Percentiles rank a stretch among this genome's conserved stretches.
These are phyloP conservation scores for Triplophysa rosa DNA, from an alignment of 2,113 vertebrate species.

Conservation along the genomic window DNA sequence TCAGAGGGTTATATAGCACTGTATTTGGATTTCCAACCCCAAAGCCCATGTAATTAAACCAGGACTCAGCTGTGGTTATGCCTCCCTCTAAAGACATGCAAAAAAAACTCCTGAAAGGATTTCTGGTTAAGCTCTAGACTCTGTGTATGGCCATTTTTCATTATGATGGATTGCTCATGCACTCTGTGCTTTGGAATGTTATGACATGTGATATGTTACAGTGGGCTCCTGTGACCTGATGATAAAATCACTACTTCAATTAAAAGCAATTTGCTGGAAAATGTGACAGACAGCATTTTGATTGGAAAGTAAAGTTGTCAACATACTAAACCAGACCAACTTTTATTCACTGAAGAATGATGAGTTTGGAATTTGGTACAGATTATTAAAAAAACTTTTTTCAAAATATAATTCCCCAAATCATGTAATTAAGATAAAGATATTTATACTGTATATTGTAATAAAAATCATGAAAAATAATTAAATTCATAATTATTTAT, in stretches of 20 bases:
- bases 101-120: not conserved
- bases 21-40: not conserved
- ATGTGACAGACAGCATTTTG: not conserved
- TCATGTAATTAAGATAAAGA: too few relatives aligned
- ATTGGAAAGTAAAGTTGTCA: not conserved
- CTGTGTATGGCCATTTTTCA: slow-evolving; percentile 9
- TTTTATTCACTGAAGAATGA: too few relatives aligned
- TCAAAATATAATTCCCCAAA: too few relatives aligned
- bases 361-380: not conserved
- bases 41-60: not conserved
- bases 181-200: slow-evolving; percentile 31
- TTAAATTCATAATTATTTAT: too few relatives aligned
- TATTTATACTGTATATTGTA: too few relatives aligned
- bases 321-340: not conserved
- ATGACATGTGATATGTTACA: slow-evolving; percentile 21
- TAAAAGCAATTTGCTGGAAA: not conserved
- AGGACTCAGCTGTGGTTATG: not conserved
- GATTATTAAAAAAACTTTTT: not conserved
- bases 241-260: slow-evolving; percentile 16
- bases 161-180: slow-evolving; percentile 18
- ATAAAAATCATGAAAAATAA: too few relatives aligned
- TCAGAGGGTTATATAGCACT: not conserved
- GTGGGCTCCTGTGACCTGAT: slow-evolving; percentile 30
- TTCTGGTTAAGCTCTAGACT: slow-evolving; percentile 24
- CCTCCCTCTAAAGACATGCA: slow-evolving; percentile 15